Evolutionary conservation across 2,888 invertebrate genomes (phyloP).

Genomic region (Baronia brevicornis): DNA sequence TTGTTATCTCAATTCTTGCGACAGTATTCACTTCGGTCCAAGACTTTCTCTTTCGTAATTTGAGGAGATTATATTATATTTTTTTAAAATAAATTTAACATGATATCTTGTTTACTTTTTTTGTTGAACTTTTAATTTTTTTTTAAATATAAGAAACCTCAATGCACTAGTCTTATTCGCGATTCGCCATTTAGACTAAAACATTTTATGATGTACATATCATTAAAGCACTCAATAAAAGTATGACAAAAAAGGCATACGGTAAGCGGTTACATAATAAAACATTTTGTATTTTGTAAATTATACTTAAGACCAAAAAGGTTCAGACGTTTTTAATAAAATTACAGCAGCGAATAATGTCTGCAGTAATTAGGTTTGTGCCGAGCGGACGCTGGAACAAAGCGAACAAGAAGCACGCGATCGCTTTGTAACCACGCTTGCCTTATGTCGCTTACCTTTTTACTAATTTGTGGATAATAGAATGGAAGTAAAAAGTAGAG

Average conservation of each 20-base stretch:
- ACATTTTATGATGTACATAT: too few relatives aligned
- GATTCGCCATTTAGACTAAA: neutral
- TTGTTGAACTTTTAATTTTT: too few relatives aligned
- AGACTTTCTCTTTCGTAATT: too few relatives aligned
- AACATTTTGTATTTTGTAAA: neutral
- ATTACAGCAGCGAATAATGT: slow-evolving; percentile 42
- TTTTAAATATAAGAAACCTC: too few relatives aligned
- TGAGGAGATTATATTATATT: too few relatives aligned
- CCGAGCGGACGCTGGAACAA: slow-evolving; percentile 60
- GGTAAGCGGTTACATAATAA: neutral
- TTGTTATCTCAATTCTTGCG: too few relatives aligned
- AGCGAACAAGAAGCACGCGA: slow-evolving; percentile 67
- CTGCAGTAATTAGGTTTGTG: slow-evolving; percentile 50
- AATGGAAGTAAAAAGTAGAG: too few relatives aligned
- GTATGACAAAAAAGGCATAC: neutral
- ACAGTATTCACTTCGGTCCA: too few relatives aligned
- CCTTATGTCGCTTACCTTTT: slow-evolving; percentile 46
- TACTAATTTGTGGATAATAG: slow-evolving; percentile 2
- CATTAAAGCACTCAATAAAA: too few relatives aligned
- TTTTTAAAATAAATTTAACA: too few relatives aligned
- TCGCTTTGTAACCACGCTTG: slow-evolving; percentile 42
- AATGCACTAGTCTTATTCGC: too few relatives aligned
- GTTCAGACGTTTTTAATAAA: slow-evolving; percentile 48
- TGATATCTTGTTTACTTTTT: too few relatives aligned
- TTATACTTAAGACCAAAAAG: neutral